A percentile compares a stretch with the other conserved stretches of the same genome.
phyloP scores from a whole-genome alignment of 2,113 vertebrate genomes.

The Centrocercus urophasianus region DNA sequence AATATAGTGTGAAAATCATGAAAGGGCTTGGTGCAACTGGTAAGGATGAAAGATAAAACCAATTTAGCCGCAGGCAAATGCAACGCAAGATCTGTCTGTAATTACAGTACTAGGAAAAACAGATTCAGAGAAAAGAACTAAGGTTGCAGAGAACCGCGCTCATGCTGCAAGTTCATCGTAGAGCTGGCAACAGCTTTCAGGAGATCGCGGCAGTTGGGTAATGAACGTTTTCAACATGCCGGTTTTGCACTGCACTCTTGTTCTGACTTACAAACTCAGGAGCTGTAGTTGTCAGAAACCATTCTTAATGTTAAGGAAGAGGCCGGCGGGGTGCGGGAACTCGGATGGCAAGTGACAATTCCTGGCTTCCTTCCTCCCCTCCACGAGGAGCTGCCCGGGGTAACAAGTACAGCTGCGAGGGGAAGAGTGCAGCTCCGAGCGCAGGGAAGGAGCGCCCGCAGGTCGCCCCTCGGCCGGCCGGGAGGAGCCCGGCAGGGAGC shows the following conservation, averaged over 20 bases:
- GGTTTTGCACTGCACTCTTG: neutral
- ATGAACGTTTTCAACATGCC: neutral
- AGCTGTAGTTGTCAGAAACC: neutral
- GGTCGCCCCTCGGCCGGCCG: too few species aligned
- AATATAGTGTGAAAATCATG: neutral
- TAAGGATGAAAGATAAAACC: neutral
- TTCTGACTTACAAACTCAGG: neutral
- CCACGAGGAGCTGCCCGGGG: too few species aligned
- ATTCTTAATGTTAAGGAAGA: too few species aligned
- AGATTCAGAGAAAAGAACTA: neutral
- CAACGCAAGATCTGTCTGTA: neutral
- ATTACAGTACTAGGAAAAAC: neutral
- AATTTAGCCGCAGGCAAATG: neutral
- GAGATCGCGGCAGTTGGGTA: neutral
- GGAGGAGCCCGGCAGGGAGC: too few species aligned
- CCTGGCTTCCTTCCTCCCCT: neutral
- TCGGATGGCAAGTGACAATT: neutral
- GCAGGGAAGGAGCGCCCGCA: too few species aligned
- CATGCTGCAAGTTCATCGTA: neutral
- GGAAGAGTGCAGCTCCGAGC: neutral
- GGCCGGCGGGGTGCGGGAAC: neutral
- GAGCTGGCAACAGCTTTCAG: accelerated
- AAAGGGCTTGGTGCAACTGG: neutral
- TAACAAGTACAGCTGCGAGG: accelerated
- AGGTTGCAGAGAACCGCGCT: neutral